Conservation (phyloP, 1,140 invertebrate genomes). For the Lineus longissimus region DNA sequence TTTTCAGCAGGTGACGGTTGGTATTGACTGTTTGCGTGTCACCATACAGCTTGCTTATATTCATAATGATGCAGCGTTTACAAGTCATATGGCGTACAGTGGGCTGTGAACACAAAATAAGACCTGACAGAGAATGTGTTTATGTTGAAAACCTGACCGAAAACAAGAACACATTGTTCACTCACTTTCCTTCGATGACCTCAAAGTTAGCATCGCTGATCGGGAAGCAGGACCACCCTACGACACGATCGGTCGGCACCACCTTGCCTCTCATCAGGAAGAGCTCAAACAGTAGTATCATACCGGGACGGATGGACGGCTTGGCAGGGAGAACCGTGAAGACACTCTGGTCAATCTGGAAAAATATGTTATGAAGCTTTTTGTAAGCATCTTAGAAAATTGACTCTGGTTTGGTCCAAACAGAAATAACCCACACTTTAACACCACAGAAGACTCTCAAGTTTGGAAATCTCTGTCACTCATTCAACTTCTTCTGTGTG, state of each 20-base stretch:
- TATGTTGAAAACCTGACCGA: too few relatives aligned
- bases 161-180: too few relatives aligned
- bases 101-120: too few relatives aligned
- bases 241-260: constrained; percentile 41
- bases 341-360: constrained; percentile 44
- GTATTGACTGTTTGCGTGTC: not conserved
- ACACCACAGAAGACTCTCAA: too few relatives aligned
- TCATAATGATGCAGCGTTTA: too few relatives aligned
- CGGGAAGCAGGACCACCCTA: constrained; percentile 46
- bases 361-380: constrained; percentile 7
- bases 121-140: too few relatives aligned
- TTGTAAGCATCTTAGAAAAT: not conserved
- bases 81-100: too few relatives aligned
- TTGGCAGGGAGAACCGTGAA: constrained; percentile 48
- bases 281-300: constrained; percentile 47
- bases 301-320: constrained; percentile 40
- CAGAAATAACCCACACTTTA: too few relatives aligned
- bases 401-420: not conserved
- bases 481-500: too few relatives aligned
- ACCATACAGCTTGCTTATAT: too few relatives aligned
- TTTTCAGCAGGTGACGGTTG: not conserved
- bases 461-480: too few relatives aligned
- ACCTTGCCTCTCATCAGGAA: constrained; percentile 42
- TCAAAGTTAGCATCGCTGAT: constrained; percentile 50
- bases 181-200: constrained; percentile 49